Conservation (phyloP, 2,797 vertebrate species). For the Sebastes nivosus region DNA sequence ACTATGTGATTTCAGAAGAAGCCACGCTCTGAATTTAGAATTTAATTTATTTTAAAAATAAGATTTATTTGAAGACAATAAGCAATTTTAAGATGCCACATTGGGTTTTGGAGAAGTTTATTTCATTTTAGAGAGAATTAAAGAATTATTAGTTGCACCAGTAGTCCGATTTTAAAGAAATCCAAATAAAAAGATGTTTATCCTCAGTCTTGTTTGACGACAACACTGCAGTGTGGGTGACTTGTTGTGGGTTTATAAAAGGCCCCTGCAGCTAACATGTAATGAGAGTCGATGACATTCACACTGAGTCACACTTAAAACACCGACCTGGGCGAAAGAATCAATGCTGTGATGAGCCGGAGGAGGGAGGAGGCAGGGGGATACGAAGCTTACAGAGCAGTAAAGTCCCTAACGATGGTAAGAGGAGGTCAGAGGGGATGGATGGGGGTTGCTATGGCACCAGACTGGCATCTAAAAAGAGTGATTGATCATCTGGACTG, state of each 20-base stretch:
- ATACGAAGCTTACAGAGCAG: constrained; percentile 17
- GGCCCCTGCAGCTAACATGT: constrained; percentile 13
- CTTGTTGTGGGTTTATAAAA: background rate
- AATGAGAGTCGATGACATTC: constrained; percentile 14
- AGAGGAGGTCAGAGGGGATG: constrained; percentile 9
- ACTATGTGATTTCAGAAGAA: too few species aligned
- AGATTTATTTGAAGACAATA: background rate
- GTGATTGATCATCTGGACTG: constrained; percentile 17
- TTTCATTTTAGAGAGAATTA: background rate
- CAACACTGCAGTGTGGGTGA: constrained; percentile 14
- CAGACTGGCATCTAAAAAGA: background rate
- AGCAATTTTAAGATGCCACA: too few species aligned
- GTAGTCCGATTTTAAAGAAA: background rate
- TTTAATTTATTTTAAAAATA: background rate
- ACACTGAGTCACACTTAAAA: constrained; percentile 41
- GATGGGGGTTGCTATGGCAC: background rate
- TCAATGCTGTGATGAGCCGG: constrained; percentile 25
- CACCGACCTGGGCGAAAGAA: constrained; percentile 1
- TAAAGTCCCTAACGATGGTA: background rate
- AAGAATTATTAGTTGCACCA: background rate
- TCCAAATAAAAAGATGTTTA: background rate
- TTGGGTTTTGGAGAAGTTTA: background rate
- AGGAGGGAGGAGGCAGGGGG: background rate
- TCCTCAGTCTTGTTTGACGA: background rate
- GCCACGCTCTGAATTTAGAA: background rate